phyloP scores from a whole-genome alignment of 2,888 invertebrate species.

The Tenthredo amoena region DNA sequence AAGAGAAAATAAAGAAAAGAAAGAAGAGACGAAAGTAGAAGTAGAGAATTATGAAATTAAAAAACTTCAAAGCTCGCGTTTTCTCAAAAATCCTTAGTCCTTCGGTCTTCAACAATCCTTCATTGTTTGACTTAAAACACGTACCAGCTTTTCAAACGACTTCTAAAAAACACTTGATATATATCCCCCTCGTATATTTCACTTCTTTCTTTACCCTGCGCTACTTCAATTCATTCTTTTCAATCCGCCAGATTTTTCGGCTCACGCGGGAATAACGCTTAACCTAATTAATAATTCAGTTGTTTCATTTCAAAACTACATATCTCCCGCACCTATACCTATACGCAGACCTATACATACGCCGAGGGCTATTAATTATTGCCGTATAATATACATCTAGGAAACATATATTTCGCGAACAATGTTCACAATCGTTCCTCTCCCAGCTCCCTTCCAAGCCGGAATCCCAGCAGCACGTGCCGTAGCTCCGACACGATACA shows the following conservation, averaged over 20 bases:
- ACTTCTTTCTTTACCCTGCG: background rate
- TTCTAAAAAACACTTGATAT: slow-evolving; percentile 17
- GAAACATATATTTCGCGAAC: slow-evolving; percentile 45
- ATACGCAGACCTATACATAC: background rate
- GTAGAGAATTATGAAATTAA: slow-evolving; percentile 11
- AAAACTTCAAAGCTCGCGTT: slow-evolving; percentile 1
- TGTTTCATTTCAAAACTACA: background rate
- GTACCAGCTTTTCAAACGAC: background rate
- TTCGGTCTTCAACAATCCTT: background rate
- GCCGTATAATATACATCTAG: slow-evolving; percentile 9
- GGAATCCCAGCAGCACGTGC: slow-evolving; percentile 10
- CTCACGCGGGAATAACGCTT: background rate
- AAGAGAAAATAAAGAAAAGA: background rate
- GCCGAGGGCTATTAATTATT: slow-evolving; percentile 26
- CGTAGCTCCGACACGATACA: slow-evolving; percentile 6
- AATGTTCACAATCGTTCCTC: slow-evolving; percentile 40
- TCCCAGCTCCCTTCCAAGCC: background rate
- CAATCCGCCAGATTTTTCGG: background rate
- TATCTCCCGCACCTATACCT: background rate
- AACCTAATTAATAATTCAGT: slow-evolving; percentile 4
- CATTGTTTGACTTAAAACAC: slow-evolving; percentile 5
- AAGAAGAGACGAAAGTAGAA: background rate
- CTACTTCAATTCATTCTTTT: background rate
- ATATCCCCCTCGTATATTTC: background rate
- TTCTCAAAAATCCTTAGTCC: background rate